Percentiles rank a stretch among this genome's conserved stretches.
phyloP scores from a whole-genome alignment of 2,113 vertebrate genomes.

The Elachura formosa region DNA sequence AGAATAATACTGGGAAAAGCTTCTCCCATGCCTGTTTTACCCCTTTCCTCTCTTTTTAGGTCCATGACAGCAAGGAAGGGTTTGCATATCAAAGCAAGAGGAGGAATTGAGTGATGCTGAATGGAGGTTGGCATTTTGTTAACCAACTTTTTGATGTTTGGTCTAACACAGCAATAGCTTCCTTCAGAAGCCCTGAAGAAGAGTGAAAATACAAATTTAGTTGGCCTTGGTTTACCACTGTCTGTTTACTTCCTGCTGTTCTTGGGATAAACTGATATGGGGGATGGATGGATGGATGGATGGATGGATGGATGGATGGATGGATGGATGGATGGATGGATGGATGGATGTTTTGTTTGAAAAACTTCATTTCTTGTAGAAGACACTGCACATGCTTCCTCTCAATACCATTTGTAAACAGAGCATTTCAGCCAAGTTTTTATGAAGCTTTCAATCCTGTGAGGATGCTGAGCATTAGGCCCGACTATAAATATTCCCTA shows the following conservation, averaged over 20 bases:
- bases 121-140: neutral
- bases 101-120: neutral
- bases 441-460: neutral
- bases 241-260: neutral
- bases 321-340: too few species aligned
- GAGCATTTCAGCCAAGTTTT: neutral
- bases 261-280: neutral
- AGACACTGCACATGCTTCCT: neutral
- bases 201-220: neutral
- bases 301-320: too few species aligned
- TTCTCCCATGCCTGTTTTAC: neutral
- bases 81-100: neutral
- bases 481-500: constrained; percentile 20
- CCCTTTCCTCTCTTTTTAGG: neutral
- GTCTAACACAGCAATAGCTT: neutral
- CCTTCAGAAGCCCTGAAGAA: neutral
- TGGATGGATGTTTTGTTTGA: neutral
- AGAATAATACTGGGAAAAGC: neutral
- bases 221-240: neutral
- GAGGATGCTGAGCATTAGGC: neutral
- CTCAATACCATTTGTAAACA: constrained; percentile 6
- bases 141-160: neutral
- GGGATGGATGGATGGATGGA: neutral
- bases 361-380: neutral
- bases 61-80: neutral